A percentile compares a stretch with the other conserved stretches of the same genome.
Evolutionary conservation across 2,888 invertebrate genomes (phyloP).

Genomic region (Lamellibrachia satsuma): DNA sequence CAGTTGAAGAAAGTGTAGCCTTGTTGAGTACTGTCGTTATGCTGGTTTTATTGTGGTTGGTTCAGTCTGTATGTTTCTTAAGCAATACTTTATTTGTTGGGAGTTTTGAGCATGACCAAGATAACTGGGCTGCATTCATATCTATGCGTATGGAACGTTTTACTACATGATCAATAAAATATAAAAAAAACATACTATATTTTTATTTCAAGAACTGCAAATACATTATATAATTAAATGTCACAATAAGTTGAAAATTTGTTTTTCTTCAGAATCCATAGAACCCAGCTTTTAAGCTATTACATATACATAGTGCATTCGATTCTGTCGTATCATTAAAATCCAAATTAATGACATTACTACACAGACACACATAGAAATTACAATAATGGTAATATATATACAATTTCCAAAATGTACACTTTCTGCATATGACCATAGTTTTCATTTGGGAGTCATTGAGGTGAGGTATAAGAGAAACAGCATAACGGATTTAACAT

Average conservation of each 20-base stretch:
- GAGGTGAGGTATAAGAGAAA: too few relatives aligned
- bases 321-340: too few relatives aligned
- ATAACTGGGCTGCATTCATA: neutral
- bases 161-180: neutral
- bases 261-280: too few relatives aligned
- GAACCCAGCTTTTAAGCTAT: too few relatives aligned
- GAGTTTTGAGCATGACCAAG: neutral
- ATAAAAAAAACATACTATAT: neutral
- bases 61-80: neutral
- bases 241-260: neutral
- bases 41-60: neutral
- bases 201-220: neutral
- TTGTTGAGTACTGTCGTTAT: neutral
- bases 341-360: too few relatives aligned
- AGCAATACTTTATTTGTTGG: neutral
- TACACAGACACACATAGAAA: too few relatives aligned
- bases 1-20: neutral
- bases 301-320: too few relatives aligned
- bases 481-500: too few relatives aligned
- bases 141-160: neutral
- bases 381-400: too few relatives aligned
- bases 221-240: neutral
- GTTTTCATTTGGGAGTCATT: too few relatives aligned
- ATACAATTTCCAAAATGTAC: too few relatives aligned
- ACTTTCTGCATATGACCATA: too few relatives aligned